A percentile compares a stretch with the other conserved stretches of the same genome.
These are phyloP conservation scores for Cephus pulcher DNA, from an alignment of 2,888 invertebrate species.

Conservation along the genomic window DNA sequence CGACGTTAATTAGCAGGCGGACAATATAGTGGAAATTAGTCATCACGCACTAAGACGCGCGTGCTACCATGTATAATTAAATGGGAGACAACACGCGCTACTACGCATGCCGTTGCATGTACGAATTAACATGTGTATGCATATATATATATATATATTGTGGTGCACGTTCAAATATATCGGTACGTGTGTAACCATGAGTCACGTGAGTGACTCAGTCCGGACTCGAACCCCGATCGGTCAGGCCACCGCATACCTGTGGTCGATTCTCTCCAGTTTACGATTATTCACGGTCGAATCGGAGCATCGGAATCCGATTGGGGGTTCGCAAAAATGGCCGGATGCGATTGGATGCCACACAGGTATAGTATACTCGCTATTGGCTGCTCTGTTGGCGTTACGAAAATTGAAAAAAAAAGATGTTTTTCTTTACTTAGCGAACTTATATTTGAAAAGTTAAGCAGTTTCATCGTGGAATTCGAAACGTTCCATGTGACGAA, in stretches of 20 bases:
- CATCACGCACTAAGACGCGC: conserved; percentile 20
- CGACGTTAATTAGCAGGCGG: conserved; percentile 16
- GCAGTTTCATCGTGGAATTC: background rate
- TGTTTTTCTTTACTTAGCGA: background rate
- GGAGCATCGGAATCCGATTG: conserved; percentile 23
- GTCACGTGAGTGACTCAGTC: conserved; percentile 19
- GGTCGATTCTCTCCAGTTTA: conserved; percentile 42
- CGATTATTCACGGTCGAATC: conserved; percentile 41
- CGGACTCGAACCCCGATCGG: conserved; percentile 34
- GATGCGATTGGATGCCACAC: background rate
- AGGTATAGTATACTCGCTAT: background rate
- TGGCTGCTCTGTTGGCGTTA: background rate
- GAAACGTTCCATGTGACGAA: background rate
- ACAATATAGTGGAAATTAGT: conserved; percentile 31
- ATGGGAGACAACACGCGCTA: background rate
- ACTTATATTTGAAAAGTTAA: background rate
- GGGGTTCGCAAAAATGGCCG: background rate
- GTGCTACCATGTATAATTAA: background rate
- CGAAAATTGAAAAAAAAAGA: background rate
- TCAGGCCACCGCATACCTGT: conserved; percentile 43
- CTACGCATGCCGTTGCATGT: background rate
- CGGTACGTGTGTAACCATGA: conserved; percentile 8
- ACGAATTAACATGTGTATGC: background rate
- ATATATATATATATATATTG: background rate
- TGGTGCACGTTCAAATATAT: background rate